These are phyloP conservation scores for western clawed frog (Xenopus tropicalis) DNA, from an alignment of 2,113 vertebrate species.

Conservation along the genomic window UCB_Xtro_10.0 CM004443.2:109706001-109706500, in stretches of 20 bases:
- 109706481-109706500: too few relatives aligned
- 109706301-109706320: constrained; percentile 14
- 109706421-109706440: too few relatives aligned
- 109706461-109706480: too few relatives aligned
- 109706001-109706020: not conserved
- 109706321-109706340: constrained; percentile 28
- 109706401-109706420: not conserved
- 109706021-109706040: constrained; percentile 2
- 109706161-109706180: constrained; percentile 3
- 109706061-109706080: constrained; percentile 22
- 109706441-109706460: too few relatives aligned
- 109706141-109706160: constrained; percentile 14
- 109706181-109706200: constrained; percentile 22
- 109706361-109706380: constrained; percentile 31
- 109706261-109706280: constrained; percentile 14
- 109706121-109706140: constrained; percentile 35
- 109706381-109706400: not conserved
- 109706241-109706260: constrained; percentile 27
- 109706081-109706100: constrained; percentile 25
- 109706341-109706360: constrained; percentile 29
- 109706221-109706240: constrained; percentile 5
- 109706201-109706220: not conserved
- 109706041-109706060: constrained; percentile 20
- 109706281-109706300: constrained; percentile 9
- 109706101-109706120: constrained; percentile 28